These are phyloP conservation scores for Erebia aethiops DNA, from an alignment of 2,888 invertebrate genomes.

Conservation along the genomic window DNA sequence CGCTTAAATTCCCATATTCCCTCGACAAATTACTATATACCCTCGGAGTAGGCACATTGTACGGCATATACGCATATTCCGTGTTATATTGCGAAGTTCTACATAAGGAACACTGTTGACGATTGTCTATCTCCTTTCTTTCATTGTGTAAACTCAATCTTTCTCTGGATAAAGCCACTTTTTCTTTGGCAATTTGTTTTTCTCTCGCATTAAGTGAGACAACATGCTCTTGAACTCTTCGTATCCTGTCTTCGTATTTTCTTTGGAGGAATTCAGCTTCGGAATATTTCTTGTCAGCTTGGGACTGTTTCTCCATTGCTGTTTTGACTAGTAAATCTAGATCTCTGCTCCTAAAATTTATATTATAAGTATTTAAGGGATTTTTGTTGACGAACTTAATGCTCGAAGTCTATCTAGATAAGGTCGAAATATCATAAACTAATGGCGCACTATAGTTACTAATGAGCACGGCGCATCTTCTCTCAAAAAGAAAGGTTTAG, in stretches of 20 bases:
- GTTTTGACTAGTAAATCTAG: constrained; percentile 81
- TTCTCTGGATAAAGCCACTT: constrained; percentile 83
- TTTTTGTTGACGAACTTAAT: not conserved
- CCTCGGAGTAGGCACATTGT: constrained; percentile 57
- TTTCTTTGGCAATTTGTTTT: constrained; percentile 84
- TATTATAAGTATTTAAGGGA: not conserved
- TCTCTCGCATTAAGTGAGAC: constrained; percentile 80
- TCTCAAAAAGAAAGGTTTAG: no score
- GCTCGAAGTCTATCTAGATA: not conserved
- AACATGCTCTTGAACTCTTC: constrained; percentile 82
- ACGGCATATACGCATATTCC: constrained; percentile 35
- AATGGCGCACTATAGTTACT: no score
- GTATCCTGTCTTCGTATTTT: constrained; percentile 82
- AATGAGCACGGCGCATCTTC: no score
- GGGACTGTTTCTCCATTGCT: constrained; percentile 83
- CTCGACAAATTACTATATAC: constrained; percentile 54
- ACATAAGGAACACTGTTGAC: constrained; percentile 72
- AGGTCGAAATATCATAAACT: no score
- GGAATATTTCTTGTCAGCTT: constrained; percentile 79
- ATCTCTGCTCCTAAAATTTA: constrained; percentile 65
- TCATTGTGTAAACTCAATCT: constrained; percentile 81
- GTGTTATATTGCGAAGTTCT: constrained; percentile 60
- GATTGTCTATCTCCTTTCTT: constrained; percentile 72
- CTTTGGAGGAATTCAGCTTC: constrained; percentile 81
- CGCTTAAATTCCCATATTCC: constrained; percentile 49